These are phyloP conservation scores for Scaeva pyrastri DNA, from an alignment of 2,888 invertebrate species.

Conservation along the genomic window DNA sequence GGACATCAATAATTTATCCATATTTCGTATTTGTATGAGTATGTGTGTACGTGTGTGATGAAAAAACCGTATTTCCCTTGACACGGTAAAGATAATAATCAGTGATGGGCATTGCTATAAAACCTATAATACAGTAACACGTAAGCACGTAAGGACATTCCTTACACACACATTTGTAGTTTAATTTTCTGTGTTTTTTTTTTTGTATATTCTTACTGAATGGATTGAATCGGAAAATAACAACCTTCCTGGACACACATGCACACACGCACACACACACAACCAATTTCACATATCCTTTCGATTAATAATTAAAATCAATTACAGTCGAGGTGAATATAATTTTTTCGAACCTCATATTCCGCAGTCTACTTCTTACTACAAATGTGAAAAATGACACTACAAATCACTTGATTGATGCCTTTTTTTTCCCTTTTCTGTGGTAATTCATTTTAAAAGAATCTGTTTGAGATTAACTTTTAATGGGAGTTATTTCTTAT, in stretches of 20 bases:
- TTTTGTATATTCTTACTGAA: no score
- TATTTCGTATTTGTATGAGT: neutral
- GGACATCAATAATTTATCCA: neutral
- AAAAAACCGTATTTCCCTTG: slow-evolving; percentile 15
- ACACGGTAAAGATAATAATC: neutral
- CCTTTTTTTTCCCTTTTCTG: no score
- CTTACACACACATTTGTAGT: neutral
- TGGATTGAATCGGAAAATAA: slow-evolving; percentile 54
- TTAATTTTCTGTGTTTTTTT: slow-evolving; percentile 1
- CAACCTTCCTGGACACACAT: neutral
- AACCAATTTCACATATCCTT: slow-evolving; percentile 31
- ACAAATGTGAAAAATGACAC: slow-evolving; percentile 6
- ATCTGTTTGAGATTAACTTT: no score
- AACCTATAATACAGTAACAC: slow-evolving; percentile 1
- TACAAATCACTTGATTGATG: neutral
- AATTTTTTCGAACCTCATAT: slow-evolving; percentile 44
- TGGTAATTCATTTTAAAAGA: no score
- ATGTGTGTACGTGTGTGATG: no score
- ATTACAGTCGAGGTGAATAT: slow-evolving; percentile 60
- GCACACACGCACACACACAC: slow-evolving; percentile 24
- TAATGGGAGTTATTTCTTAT: no score
- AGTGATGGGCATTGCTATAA: neutral
- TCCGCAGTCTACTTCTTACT: slow-evolving; percentile 30
- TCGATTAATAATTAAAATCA: slow-evolving; percentile 70
- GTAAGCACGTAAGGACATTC: slow-evolving; percentile 2